phyloP scores from a whole-genome alignment of 2,888 invertebrate species.

The Eurytoma adleriae region DNA sequence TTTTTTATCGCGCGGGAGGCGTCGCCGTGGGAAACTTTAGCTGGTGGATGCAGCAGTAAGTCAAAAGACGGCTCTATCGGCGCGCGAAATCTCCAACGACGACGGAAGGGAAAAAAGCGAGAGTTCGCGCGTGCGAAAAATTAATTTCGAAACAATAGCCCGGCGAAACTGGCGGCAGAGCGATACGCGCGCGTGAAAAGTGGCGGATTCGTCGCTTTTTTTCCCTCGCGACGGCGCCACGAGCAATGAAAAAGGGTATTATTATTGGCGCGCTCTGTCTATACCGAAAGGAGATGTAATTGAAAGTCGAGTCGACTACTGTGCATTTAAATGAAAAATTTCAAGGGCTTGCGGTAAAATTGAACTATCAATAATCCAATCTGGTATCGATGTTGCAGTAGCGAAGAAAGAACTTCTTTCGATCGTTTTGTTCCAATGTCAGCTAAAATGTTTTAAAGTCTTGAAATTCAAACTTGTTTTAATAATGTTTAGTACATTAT shows the following conservation, averaged over 20 bases:
- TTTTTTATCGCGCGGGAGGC: too few species aligned
- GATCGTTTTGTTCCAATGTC: too few species aligned
- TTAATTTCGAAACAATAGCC: slow-evolving; percentile 35
- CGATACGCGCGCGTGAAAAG: too few species aligned
- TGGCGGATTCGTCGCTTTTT: too few species aligned
- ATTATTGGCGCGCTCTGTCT: too few species aligned
- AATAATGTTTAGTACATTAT: too few species aligned
- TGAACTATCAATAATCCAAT: too few species aligned
- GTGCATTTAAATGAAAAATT: slow-evolving; percentile 25
- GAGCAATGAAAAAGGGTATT: neutral
- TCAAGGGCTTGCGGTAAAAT: neutral
- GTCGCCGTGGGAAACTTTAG: neutral
- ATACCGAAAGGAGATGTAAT: neutral
- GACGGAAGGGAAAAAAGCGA: neutral
- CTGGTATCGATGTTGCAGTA: too few species aligned
- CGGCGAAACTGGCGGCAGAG: neutral
- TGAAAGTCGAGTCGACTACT: slow-evolving; percentile 6
- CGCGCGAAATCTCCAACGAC: neutral
- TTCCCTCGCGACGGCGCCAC: neutral
- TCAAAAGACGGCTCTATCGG: slow-evolving; percentile 19
- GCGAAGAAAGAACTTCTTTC: too few species aligned
- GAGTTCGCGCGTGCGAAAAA: slow-evolving; percentile 13
- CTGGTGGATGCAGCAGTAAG: neutral
- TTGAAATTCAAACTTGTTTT: too few species aligned
- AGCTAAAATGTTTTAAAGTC: too few species aligned